Evolutionary conservation across 1,140 invertebrate genomes (phyloP).

Genomic region (Calephelis nemesis): DNA sequence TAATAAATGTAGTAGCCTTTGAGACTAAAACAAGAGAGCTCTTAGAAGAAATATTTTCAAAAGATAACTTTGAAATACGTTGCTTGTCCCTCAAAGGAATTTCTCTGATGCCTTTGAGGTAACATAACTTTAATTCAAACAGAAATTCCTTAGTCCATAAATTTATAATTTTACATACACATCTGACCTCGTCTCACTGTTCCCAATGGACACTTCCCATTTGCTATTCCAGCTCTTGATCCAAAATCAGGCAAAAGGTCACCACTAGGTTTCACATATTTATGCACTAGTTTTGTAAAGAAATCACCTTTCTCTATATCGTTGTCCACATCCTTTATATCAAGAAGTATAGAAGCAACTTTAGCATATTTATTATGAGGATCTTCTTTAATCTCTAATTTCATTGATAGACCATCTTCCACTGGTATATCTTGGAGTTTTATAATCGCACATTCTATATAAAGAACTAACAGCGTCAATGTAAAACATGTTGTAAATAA

Average conservation of each 20-base stretch:
- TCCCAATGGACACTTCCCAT: constrained; percentile 30
- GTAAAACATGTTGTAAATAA: constrained; percentile 1
- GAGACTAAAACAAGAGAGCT: too few relatives aligned
- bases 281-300: constrained; percentile 10
- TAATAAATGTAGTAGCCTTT: too few relatives aligned
- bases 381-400: constrained; percentile 28
- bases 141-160: neutral
- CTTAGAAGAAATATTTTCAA: too few relatives aligned
- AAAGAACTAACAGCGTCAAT: constrained; percentile 13
- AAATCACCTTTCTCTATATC: constrained; percentile 1
- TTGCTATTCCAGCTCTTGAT: constrained; percentile 23
- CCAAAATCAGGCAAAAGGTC: constrained; percentile 30
- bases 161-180: constrained; percentile 13
- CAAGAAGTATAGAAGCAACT: constrained; percentile 5
- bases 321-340: constrained; percentile 2
- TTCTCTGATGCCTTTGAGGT: too few relatives aligned
- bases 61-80: too few relatives aligned
- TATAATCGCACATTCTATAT: constrained; percentile 30
- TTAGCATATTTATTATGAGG: neutral
- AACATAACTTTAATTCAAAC: neutral
- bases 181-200: constrained; percentile 29
- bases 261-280: constrained; percentile 16
- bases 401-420: constrained; percentile 25
- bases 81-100: too few relatives aligned
- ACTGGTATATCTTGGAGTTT: constrained; percentile 31